phyloP scores from a whole-genome alignment of 2,113 vertebrate genomes.

The Hepsetus odoe region DNA sequence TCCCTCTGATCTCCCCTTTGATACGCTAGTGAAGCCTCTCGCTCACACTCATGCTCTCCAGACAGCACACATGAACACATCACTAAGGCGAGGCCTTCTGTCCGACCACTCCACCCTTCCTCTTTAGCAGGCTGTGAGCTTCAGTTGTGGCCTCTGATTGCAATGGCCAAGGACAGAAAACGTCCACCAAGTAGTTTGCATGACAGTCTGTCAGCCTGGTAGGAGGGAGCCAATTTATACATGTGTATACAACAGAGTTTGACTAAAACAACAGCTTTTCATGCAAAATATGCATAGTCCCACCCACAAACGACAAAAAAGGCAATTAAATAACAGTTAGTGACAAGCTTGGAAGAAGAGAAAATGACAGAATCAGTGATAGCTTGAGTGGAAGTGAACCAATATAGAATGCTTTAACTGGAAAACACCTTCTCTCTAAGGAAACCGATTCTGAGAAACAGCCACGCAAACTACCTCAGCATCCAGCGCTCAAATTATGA shows the following conservation, averaged over 20 bases:
- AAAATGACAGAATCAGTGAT: no score
- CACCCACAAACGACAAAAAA: no score
- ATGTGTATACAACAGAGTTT: not conserved
- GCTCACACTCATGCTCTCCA: constrained; percentile 20
- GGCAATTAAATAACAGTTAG: no score
- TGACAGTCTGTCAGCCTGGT: not conserved
- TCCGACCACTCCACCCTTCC: constrained; percentile 40
- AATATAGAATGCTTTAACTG: no score
- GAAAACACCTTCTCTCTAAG: no score
- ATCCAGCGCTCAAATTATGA: no score
- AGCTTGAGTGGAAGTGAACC: no score
- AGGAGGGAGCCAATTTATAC: not conserved
- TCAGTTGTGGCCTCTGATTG: constrained; percentile 1
- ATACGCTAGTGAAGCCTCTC: constrained; percentile 1
- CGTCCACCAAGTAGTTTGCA: not conserved
- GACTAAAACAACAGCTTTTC: no score
- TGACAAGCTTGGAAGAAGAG: no score
- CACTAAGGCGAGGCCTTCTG: constrained; percentile 1
- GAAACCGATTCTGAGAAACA: no score
- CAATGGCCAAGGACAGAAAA: constrained; percentile 18
- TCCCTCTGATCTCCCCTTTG: constrained; percentile 42
- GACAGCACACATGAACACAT: constrained; percentile 1
- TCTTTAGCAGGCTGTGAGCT: constrained; percentile 8
- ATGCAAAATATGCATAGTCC: no score
- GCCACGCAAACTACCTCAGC: no score